Evolutionary conservation across 2,888 invertebrate genomes (phyloP), one percentile per base, ranked within the genome.

Genomic region (Cephus runcator): DNA sequence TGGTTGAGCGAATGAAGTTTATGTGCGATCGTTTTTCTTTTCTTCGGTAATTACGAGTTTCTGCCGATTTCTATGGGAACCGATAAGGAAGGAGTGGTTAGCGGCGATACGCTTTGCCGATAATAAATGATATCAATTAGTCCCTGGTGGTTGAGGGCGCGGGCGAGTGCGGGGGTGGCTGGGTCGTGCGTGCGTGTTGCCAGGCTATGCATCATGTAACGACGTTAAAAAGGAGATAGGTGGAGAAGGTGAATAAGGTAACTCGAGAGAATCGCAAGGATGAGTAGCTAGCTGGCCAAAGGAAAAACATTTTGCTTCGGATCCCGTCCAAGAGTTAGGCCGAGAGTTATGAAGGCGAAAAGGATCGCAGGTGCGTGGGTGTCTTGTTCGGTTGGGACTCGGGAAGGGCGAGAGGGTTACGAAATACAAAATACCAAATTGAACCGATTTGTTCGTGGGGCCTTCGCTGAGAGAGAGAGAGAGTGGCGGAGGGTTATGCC

Each of bases 361-460:
- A 83, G 84, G 85, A 85, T 86, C 84, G 83, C 80, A 75, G 74
- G 33, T 77, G 81, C 83, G 81, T 85, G 85, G 86, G 85, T 85
- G 84, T 23, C 1, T 56, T 2, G 56, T 9, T 23, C 35, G 35
- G 15, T 56, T 6, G 23, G 23, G 23, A 9, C 2, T 23, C 6
- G n/a, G 12, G 76, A 35, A 71, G 33, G 23, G 34, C 30, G 69
- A 76, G 81, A 79, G 83, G 85, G 85, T 88, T 56, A 56, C 23
- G 23, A 56, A 87, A 88, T 89, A 88, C 88, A 88, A 89, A 90
- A 89, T 89, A 89, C 83, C 85, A 89, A 89, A 90, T 89, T 89
- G 89, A 86, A 87, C 85, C 87, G 88, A 90, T 90, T 90, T 90
- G 90, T 90, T 90, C 88, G 87, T 88, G 85, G 87, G 86, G 86